A percentile compares a stretch with the other conserved stretches of the same genome.
Conservation (phyloP, 2,888 invertebrate species). For the Drosophila hawaiiensis region DNA sequence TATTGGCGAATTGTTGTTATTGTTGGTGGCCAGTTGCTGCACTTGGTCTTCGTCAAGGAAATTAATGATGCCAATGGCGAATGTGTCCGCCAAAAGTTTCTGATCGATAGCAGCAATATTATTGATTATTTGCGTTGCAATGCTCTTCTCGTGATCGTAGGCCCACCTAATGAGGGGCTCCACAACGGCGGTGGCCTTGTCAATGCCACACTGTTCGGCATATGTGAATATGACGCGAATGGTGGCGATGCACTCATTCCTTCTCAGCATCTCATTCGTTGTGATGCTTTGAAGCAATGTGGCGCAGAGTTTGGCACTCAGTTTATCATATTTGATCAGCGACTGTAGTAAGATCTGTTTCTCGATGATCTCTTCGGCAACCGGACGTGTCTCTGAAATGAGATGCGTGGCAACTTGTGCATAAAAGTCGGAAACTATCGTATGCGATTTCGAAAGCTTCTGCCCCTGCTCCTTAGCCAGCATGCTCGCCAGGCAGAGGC, state of each 20-base stretch:
- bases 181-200: slow-evolving; percentile 73
- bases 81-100: slow-evolving; percentile 77
- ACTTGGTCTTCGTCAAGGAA: slow-evolving; percentile 71
- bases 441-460: slow-evolving; percentile 34
- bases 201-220: slow-evolving; percentile 69
- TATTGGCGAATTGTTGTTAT: background rate
- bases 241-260: slow-evolving; percentile 81
- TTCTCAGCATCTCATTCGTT: slow-evolving; percentile 69
- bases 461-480: slow-evolving; percentile 59
- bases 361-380: slow-evolving; percentile 68
- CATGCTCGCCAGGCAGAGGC: slow-evolving; percentile 66
- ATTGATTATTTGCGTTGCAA: slow-evolving; percentile 71
- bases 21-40: slow-evolving; percentile 15
- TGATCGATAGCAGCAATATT: slow-evolving; percentile 76
- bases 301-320: slow-evolving; percentile 57
- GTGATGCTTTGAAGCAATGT: slow-evolving; percentile 72
- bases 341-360: slow-evolving; percentile 78
- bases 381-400: slow-evolving; percentile 63
- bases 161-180: slow-evolving; percentile 76
- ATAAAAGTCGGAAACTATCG: slow-evolving; percentile 43
- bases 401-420: slow-evolving; percentile 65
- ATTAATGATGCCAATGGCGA: slow-evolving; percentile 81
- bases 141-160: slow-evolving; percentile 61
- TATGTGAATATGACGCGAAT: slow-evolving; percentile 73
- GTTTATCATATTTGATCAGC: slow-evolving; percentile 69